Evolutionary conservation across 2,888 invertebrate genomes (phyloP).

Genomic region (Lysandra bellargus): DNA sequence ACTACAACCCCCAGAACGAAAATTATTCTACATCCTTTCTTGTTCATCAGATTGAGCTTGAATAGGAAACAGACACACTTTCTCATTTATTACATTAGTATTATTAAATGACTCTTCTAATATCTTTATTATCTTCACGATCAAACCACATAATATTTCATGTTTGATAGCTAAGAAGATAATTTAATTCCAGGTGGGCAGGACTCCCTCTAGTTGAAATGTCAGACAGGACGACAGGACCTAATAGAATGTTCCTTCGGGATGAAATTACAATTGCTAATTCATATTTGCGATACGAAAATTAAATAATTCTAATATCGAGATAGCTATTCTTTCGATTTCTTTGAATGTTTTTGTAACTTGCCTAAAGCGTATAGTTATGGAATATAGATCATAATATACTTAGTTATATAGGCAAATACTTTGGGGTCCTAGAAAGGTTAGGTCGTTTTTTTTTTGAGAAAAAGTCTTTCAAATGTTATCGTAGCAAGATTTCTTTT

Average conservation of each 20-base stretch:
- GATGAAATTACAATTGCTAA: conserved; percentile 27
- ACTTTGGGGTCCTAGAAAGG: too few species aligned
- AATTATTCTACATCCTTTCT: too few species aligned
- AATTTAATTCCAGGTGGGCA: conserved; percentile 11
- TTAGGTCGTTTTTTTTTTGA: too few species aligned
- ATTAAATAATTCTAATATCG: conserved; percentile 36
- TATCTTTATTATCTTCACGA: neutral
- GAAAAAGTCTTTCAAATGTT: neutral
- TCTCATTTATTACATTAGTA: too few species aligned
- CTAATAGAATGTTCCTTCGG: conserved; percentile 20
- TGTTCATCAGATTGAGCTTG: too few species aligned
- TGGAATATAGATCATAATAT: too few species aligned
- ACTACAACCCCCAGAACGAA: too few species aligned
- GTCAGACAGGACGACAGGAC: conserved; percentile 13
- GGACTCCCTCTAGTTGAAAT: conserved; percentile 1
- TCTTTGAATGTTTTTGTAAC: neutral
- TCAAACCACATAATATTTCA: neutral
- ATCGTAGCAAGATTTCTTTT: neutral
- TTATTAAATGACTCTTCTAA: neutral
- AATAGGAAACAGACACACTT: too few species aligned
- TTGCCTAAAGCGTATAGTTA: neutral
- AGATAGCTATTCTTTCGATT: neutral
- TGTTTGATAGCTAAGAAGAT: neutral
- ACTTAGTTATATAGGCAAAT: too few species aligned
- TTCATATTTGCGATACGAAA: conserved; percentile 32